Conservation (phyloP, 92 coral and sea anemone species). For the Chrysogorgia sp. region DNA sequence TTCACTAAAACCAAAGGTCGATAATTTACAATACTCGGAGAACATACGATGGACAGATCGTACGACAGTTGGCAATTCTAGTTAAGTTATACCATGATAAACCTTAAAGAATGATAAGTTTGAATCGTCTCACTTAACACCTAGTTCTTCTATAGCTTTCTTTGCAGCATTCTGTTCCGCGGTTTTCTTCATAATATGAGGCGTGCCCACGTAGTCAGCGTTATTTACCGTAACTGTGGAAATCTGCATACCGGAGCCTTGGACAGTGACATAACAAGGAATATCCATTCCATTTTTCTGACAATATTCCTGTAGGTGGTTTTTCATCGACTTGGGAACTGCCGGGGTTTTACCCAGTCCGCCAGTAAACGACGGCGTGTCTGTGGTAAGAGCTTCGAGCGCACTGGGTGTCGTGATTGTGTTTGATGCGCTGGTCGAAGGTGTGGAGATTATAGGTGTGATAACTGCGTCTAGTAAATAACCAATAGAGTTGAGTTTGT, state of each 20-base stretch:
- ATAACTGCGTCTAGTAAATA: not conserved
- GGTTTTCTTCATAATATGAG: slow-evolving; percentile 89
- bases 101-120: not conserved
- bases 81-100: not conserved
- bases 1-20: too few species aligned
- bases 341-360: not conserved
- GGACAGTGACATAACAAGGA: slow-evolving; percentile 69
- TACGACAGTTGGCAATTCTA: too few species aligned
- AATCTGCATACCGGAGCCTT: slow-evolving; percentile 64
- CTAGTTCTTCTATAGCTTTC: slow-evolving; percentile 78
- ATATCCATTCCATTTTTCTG: slow-evolving; percentile 71
- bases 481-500: not conserved
- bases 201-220: slow-evolving; percentile 61
- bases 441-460: not conserved
- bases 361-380: not conserved
- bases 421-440: not conserved
- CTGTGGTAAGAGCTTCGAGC: not conserved
- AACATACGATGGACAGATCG: too few species aligned
- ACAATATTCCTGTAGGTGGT: slow-evolving; percentile 85
- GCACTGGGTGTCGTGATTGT: not conserved
- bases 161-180: slow-evolving; percentile 94
- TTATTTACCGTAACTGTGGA: slow-evolving; percentile 77
- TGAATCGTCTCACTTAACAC: slow-evolving; percentile 38
- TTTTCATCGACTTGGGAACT: slow-evolving; percentile 59
- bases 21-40: too few species aligned